Conservation (phyloP, 2,113 vertebrate genomes). For the Paradisaea rubra region DNA sequence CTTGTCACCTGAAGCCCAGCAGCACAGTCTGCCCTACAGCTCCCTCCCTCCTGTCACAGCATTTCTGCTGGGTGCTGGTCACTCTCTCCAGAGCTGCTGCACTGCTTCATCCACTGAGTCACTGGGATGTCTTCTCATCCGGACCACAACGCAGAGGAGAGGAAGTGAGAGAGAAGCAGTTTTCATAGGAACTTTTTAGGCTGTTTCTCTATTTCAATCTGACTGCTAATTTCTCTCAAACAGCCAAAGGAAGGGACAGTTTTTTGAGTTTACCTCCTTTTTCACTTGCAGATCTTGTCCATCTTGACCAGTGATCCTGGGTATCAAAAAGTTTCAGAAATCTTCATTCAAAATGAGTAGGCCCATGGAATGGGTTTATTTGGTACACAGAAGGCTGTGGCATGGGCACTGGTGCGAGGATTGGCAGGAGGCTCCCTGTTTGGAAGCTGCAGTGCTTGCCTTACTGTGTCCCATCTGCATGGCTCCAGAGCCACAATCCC, state of each 20-base stretch:
- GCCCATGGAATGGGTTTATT: background rate
- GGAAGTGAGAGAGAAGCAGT: background rate
- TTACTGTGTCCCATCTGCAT: background rate
- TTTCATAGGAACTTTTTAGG: background rate
- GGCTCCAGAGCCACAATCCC: background rate
- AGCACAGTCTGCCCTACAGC: background rate
- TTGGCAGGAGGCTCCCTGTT: background rate
- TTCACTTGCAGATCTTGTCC: background rate
- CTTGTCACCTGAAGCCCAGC: background rate
- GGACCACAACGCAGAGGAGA: rapidly evolving
- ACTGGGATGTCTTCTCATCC: background rate
- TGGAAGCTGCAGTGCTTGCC: background rate
- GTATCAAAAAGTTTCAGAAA: background rate
- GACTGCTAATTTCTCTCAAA: background rate
- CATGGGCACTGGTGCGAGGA: background rate
- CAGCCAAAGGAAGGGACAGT: background rate
- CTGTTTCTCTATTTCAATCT: background rate
- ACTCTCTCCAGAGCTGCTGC: background rate
- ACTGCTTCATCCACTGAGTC: background rate
- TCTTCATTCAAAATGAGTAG: background rate
- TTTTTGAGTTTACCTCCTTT: background rate
- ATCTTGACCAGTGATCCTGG: background rate
- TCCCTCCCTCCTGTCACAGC: background rate
- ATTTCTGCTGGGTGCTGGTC: background rate
- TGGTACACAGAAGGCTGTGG: rapidly evolving